Evolutionary conservation across 2,797 vertebrate species (phyloP).

Genomic region (Rhinogobio ventralis): DNA sequence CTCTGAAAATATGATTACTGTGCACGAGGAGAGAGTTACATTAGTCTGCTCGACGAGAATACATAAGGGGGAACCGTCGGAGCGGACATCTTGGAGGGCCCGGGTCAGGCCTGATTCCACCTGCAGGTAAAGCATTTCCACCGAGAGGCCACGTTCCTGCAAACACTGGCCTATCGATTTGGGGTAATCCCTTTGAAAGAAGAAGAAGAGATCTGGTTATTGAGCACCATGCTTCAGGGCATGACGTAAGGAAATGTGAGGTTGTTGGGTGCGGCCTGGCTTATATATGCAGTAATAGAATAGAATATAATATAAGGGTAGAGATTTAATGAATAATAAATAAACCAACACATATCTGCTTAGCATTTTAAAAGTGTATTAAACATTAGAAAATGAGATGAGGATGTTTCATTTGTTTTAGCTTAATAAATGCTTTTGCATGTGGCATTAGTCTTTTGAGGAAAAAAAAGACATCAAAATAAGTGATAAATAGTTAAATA

Average conservation of each 20-base stretch:
- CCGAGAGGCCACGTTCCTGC: slow-evolving; percentile 81
- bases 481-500: background rate
- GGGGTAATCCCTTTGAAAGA: slow-evolving; percentile 84
- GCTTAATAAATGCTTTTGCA: background rate
- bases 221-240: slow-evolving; percentile 65
- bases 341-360: slow-evolving; percentile 14
- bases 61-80: slow-evolving; percentile 82
- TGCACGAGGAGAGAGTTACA: slow-evolving; percentile 80
- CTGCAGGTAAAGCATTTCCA: slow-evolving; percentile 84
- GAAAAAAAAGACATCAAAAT: background rate
- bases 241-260: slow-evolving; percentile 45
- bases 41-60: slow-evolving; percentile 84
- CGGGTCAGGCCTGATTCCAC: slow-evolving; percentile 78
- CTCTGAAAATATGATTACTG: slow-evolving; percentile 83
- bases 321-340: slow-evolving; percentile 12
- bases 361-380: background rate
- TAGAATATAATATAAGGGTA: too few relatives aligned
- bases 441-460: background rate
- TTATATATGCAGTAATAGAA: slow-evolving; percentile 9
- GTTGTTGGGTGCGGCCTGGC: slow-evolving; percentile 21
- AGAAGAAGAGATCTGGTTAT: slow-evolving; percentile 78
- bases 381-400: background rate
- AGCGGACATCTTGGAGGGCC: slow-evolving; percentile 83
- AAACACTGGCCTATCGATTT: slow-evolving; percentile 82
- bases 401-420: background rate